Percentiles rank a stretch among this genome's conserved stretches.
phyloP scores from a whole-genome alignment of 2,888 invertebrate species.

The Troides helena region DNA sequence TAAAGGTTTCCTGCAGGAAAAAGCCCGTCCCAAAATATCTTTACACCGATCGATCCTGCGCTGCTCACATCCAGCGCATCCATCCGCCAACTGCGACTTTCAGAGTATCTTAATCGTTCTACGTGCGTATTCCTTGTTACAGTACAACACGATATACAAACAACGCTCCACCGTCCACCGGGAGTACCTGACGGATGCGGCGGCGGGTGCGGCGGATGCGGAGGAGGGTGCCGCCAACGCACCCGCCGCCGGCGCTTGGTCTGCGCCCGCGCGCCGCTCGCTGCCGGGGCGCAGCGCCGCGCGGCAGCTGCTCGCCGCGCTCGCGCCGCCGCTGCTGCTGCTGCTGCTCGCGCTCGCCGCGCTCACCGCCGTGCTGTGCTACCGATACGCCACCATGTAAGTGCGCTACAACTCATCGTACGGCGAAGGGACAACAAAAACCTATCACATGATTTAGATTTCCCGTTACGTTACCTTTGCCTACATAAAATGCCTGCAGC shows the following conservation, averaged over 20 bases:
- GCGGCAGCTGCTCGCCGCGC: conserved; percentile 84
- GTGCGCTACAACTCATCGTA: conserved; percentile 50
- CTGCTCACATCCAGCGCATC: too few relatives aligned
- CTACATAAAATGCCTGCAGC: too few relatives aligned
- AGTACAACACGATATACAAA: conserved; percentile 71
- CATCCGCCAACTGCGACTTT: too few relatives aligned
- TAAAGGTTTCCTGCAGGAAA: too few relatives aligned
- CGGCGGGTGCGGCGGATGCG: conserved; percentile 42
- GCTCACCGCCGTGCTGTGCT: conserved; percentile 86
- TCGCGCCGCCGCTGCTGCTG: conserved; percentile 85
- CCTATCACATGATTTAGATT: too few relatives aligned
- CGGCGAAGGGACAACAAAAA: too few relatives aligned
- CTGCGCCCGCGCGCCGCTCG: conserved; percentile 79
- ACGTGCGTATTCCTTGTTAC: conserved; percentile 33
- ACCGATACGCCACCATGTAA: conserved; percentile 89
- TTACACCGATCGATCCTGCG: too few relatives aligned
- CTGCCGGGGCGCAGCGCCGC: conserved; percentile 86
- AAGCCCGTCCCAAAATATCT: too few relatives aligned
- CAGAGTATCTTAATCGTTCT: too few relatives aligned
- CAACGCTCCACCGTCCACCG: conserved; percentile 55
- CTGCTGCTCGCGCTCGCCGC: conserved; percentile 83
- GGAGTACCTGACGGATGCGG: conserved; percentile 58
- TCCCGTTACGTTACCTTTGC: too few relatives aligned
- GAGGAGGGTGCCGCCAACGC: conserved; percentile 35
- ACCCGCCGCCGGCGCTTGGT: conserved; percentile 72